Evolutionary conservation across 1,140 invertebrate species (phyloP).

Genomic region (Calosoma granatense): DNA sequence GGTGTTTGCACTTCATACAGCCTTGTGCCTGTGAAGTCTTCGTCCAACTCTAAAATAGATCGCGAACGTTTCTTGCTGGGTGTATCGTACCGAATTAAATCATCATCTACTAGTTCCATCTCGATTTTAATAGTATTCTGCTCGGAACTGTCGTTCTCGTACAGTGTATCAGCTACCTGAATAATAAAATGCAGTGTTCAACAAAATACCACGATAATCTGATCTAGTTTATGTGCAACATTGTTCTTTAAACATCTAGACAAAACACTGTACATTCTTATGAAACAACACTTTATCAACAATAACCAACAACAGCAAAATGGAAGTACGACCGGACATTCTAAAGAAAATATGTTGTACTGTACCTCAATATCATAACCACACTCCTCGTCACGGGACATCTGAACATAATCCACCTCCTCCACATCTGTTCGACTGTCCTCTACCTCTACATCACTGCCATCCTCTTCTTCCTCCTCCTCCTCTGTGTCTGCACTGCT

Average conservation of each 20-base stretch:
- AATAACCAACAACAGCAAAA: too few species aligned
- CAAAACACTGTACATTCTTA: too few species aligned
- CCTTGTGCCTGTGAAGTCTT: background rate
- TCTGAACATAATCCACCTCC: conserved; percentile 17
- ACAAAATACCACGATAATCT: background rate
- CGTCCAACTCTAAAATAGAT: background rate
- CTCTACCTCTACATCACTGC: conserved; percentile 37
- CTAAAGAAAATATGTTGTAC: too few species aligned
- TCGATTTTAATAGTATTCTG: conserved; percentile 29
- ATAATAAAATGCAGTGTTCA: conserved; percentile 9
- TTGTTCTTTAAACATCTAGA: too few species aligned
- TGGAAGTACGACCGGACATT: too few species aligned
- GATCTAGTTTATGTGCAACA: too few species aligned
- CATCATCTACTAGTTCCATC: conserved; percentile 34
- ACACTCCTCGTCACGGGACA: conserved; percentile 40
- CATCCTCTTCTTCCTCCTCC: conserved; percentile 39
- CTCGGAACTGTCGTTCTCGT: conserved; percentile 28
- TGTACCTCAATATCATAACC: conserved; percentile 37
- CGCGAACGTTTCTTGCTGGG: conserved; percentile 24
- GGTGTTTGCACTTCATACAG: background rate
- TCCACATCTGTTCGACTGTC: conserved; percentile 29
- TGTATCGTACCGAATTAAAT: conserved; percentile 30
- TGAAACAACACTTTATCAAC: too few species aligned
- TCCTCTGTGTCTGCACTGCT: conserved; percentile 40
- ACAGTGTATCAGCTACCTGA: conserved; percentile 22